phyloP scores from a whole-genome alignment of 2,113 vertebrate species.

The Alethe castanea region DNA sequence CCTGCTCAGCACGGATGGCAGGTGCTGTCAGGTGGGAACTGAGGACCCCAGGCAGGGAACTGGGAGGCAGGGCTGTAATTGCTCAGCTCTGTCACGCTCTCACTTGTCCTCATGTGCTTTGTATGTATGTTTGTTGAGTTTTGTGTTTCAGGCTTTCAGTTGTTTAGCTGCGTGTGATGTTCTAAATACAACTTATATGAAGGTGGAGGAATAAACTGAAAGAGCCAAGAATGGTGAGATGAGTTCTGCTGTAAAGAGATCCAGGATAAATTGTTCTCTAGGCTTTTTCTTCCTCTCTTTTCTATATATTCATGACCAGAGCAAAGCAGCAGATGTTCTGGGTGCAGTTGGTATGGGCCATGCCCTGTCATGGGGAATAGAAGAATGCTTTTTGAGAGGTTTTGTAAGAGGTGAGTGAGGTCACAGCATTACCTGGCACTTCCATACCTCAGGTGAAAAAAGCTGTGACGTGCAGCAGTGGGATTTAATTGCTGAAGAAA shows the following conservation, averaged over 20 bases:
- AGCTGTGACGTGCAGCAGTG: background rate
- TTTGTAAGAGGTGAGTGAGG: background rate
- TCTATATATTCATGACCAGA: background rate
- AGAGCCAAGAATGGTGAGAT: background rate
- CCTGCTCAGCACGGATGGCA: rapidly evolving
- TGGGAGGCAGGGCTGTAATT: background rate
- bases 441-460: background rate
- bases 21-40: background rate
- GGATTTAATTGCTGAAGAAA: background rate
- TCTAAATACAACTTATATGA: background rate
- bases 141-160: background rate
- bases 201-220: background rate
- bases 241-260: background rate
- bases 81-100: background rate
- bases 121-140: background rate
- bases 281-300: background rate
- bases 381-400: background rate
- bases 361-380: background rate
- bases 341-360: background rate
- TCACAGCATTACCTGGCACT: background rate
- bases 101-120: rapidly evolving
- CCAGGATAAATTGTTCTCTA: background rate
- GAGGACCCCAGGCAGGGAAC: background rate
- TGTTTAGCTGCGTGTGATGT: background rate
- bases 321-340: background rate